Conservation (phyloP, 1,140 invertebrate species). For the Laodelphax striatellus region DNA sequence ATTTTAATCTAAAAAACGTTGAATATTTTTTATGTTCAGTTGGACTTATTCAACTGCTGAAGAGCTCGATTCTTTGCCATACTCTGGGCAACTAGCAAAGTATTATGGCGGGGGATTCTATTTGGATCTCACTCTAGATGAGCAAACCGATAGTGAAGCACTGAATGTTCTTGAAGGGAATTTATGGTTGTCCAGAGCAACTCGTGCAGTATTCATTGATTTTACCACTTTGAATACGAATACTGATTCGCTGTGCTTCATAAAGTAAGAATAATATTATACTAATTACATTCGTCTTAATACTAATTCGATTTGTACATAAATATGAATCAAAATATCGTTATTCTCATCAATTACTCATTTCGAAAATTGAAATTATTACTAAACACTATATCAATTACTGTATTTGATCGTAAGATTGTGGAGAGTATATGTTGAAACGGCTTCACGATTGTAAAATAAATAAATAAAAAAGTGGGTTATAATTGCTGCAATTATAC, state of each 20-base stretch:
- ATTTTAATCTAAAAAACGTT: too few species aligned
- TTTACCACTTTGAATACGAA: background rate
- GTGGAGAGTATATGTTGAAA: too few species aligned
- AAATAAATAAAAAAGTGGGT: too few species aligned
- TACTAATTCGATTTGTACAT: too few species aligned
- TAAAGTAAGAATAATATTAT: background rate
- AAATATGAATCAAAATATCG: too few species aligned
- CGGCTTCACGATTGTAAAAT: too few species aligned
- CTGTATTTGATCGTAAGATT: too few species aligned
- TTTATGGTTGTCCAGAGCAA: background rate
- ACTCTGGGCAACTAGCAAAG: background rate
- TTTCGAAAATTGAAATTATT: too few species aligned
- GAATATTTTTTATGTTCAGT: background rate
- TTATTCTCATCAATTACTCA: too few species aligned
- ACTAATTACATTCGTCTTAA: too few species aligned
- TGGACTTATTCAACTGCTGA: background rate
- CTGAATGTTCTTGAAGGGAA: background rate
- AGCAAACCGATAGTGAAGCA: background rate
- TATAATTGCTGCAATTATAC: too few species aligned
- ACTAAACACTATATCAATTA: too few species aligned
- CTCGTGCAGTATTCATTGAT: background rate
- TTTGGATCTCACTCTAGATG: background rate
- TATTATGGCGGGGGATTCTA: background rate
- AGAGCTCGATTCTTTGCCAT: background rate
- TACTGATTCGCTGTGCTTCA: background rate